Percentiles rank a stretch among this genome's conserved stretches.
These are phyloP conservation scores for Protonemura montana DNA, from an alignment of 2,888 invertebrate genomes.

Conservation along the genomic window DNA sequence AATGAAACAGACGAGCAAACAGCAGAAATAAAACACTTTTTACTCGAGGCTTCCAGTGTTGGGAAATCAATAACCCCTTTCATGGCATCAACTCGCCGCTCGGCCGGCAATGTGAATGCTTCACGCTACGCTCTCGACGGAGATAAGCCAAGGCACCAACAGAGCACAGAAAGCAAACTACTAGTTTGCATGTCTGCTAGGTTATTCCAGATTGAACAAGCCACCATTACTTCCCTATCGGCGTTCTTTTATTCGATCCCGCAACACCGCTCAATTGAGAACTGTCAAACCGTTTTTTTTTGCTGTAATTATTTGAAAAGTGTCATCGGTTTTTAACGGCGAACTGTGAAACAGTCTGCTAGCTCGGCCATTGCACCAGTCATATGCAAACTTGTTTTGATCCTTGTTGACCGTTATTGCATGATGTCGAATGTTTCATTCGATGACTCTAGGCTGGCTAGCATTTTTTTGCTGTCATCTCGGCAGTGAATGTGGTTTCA, in stretches of 20 bases:
- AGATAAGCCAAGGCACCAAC: neutral
- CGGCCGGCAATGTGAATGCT: neutral
- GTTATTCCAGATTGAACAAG: neutral
- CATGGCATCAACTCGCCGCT: neutral
- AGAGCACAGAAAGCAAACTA: neutral
- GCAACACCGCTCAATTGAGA: neutral
- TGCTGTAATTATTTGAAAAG: neutral
- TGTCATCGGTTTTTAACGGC: neutral
- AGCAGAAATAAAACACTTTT: neutral
- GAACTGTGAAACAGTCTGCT: neutral
- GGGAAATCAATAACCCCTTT: slow-evolving; percentile 12
- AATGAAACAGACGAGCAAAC: neutral
- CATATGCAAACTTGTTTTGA: slow-evolving; percentile 8
- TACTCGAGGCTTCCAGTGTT: neutral
- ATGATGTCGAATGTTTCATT: neutral
- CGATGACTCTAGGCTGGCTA: neutral
- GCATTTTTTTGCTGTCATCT: neutral
- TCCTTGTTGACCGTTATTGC: neutral
- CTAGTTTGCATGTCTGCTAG: neutral
- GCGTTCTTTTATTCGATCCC: neutral
- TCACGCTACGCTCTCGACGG: neutral
- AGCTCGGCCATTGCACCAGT: neutral
- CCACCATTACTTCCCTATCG: neutral
- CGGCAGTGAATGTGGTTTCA: neutral
- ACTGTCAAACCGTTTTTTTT: neutral